These are phyloP conservation scores for Coleophora flavipennella DNA, from an alignment of 2,888 invertebrate genomes.

Conservation along the genomic window DNA sequence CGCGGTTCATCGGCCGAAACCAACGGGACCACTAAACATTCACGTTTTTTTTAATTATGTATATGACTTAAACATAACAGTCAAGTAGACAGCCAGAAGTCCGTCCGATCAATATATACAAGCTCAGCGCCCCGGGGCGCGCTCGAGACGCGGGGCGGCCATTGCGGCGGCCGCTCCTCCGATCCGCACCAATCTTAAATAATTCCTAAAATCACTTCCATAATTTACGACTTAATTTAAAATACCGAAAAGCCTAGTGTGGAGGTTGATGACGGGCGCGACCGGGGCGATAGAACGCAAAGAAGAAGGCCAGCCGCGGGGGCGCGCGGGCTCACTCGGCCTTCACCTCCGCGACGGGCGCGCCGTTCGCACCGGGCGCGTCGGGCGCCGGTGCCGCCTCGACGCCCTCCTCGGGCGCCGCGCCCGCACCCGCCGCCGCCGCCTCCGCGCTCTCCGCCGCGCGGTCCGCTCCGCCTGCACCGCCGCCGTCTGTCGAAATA, in stretches of 20 bases:
- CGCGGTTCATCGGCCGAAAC: slow-evolving; percentile 36
- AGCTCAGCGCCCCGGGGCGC: slow-evolving; percentile 41
- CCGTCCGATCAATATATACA: slow-evolving; percentile 59
- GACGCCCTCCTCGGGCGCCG: slow-evolving; percentile 31
- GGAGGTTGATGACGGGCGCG: slow-evolving; percentile 20
- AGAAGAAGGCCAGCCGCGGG: slow-evolving; percentile 11
- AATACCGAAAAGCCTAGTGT: slow-evolving; percentile 54
- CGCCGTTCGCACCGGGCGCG: slow-evolving; percentile 25
- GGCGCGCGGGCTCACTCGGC: slow-evolving; percentile 24
- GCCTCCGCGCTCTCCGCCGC: slow-evolving; percentile 30
- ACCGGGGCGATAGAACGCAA: slow-evolving; percentile 8
- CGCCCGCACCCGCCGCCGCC: slow-evolving; percentile 32
- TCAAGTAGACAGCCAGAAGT: slow-evolving; percentile 56
- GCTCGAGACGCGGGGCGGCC: slow-evolving; percentile 28
- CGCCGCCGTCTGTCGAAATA: slow-evolving; percentile 1
- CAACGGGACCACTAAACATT: slow-evolving; percentile 47
- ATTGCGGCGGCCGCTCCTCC: slow-evolving; percentile 18
- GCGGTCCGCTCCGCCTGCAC: slow-evolving; percentile 35
- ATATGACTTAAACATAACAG: slow-evolving; percentile 66
- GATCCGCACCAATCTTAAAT: slow-evolving; percentile 38
- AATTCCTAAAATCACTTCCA: slow-evolving; percentile 60
- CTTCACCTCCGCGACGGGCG: slow-evolving; percentile 37
- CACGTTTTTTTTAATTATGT: slow-evolving; percentile 32
- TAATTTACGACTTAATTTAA: slow-evolving; percentile 66
- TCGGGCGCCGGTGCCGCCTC: slow-evolving; percentile 40